Evolutionary conservation across 2,888 invertebrate genomes (phyloP).

Genomic region (Erebia palarica): DNA sequence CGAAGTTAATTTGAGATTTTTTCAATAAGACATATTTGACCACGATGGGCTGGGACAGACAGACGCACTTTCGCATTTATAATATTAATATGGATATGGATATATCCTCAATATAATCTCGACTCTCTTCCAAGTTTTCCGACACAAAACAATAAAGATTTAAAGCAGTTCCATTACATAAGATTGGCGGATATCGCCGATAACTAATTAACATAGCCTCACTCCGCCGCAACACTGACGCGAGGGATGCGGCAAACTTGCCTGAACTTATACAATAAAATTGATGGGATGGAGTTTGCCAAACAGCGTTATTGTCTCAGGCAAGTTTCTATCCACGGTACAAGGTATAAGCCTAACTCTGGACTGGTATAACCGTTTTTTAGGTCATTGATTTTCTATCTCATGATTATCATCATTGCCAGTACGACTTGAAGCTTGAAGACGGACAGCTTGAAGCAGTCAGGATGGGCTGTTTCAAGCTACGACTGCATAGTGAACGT

Average conservation of each 20-base stretch:
- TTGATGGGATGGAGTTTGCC: constrained; percentile 46
- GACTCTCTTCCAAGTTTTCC: neutral
- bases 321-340: constrained; percentile 36
- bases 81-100: too few relatives aligned
- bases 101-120: neutral
- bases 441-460: too few relatives aligned
- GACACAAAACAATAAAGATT: neutral
- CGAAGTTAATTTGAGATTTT: too few relatives aligned
- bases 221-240: constrained; percentile 24
- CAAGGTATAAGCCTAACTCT: constrained; percentile 1
- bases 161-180: constrained; percentile 23
- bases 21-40: too few relatives aligned
- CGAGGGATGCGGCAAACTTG: constrained; percentile 35
- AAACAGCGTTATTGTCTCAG: constrained; percentile 48
- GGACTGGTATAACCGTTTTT: too few relatives aligned
- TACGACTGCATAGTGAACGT: too few relatives aligned
- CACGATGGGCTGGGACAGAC: too few relatives aligned
- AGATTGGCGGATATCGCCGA: constrained; percentile 27
- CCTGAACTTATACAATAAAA: constrained; percentile 48
- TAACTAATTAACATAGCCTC: constrained; percentile 35
- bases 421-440: too few relatives aligned
- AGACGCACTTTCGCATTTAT: too few relatives aligned
- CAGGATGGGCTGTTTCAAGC: too few relatives aligned
- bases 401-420: too few relatives aligned
- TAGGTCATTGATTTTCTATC: too few relatives aligned